These are phyloP conservation scores for Linepithema humile DNA, from an alignment of 1,140 invertebrate genomes.

Conservation along the genomic window DNA sequence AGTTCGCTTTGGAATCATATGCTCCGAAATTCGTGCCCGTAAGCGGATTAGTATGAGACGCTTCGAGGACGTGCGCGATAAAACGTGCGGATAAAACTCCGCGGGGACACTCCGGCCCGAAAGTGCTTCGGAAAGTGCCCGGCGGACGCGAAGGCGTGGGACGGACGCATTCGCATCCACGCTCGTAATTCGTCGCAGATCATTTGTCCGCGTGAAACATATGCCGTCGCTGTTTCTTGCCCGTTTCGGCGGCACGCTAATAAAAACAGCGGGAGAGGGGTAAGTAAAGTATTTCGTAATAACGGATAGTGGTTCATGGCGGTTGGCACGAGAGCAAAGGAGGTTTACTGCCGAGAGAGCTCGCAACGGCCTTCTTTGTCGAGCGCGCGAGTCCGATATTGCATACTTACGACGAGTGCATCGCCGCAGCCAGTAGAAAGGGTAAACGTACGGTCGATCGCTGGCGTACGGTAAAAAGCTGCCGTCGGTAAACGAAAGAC, in stretches of 20 bases:
- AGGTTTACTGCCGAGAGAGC: slow-evolving; percentile 63
- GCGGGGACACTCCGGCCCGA: neutral
- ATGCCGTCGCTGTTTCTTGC: neutral
- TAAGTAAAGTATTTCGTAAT: slow-evolving; percentile 68
- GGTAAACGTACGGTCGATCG: slow-evolving; percentile 15
- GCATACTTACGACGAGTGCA: slow-evolving; percentile 32
- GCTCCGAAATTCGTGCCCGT: slow-evolving; percentile 45
- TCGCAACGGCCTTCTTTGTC: slow-evolving; percentile 9
- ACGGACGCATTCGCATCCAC: slow-evolving; percentile 17
- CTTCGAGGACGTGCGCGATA: slow-evolving; percentile 28
- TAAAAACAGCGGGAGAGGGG: slow-evolving; percentile 52
- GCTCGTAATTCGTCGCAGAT: slow-evolving; percentile 23
- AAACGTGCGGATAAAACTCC: slow-evolving; percentile 46
- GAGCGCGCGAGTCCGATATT: slow-evolving; percentile 44
- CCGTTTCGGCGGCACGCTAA: neutral
- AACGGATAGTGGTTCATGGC: slow-evolving; percentile 57
- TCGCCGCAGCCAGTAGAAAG: slow-evolving; percentile 7
- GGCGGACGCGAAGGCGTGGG: neutral
- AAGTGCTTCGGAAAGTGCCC: slow-evolving; percentile 34
- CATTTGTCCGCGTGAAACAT: neutral
- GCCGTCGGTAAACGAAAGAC: neutral
- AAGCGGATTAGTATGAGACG: slow-evolving; percentile 49
- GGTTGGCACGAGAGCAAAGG: slow-evolving; percentile 41
- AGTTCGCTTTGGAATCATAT: slow-evolving; percentile 48
- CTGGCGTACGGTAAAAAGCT: neutral